phyloP scores from a whole-genome alignment of 2,888 invertebrate species.

The Eristalis intricaria region DNA sequence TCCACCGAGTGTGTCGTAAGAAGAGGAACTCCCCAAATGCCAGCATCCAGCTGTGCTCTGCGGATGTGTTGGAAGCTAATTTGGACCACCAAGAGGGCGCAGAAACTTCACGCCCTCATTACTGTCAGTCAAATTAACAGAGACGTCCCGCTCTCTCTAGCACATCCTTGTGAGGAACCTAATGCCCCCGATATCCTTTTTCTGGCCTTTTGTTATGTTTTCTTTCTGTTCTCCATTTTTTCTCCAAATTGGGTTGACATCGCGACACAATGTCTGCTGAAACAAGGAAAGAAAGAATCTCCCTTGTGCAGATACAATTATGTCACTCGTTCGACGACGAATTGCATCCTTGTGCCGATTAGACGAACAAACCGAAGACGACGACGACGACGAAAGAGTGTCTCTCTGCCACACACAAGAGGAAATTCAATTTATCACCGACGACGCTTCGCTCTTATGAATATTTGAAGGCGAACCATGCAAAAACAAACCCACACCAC shows the following conservation, averaged over 20 bases:
- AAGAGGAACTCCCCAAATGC: not conserved
- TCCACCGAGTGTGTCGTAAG: not conserved
- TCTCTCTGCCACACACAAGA: not conserved
- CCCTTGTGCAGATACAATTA: not conserved
- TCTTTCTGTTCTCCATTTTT: not conserved
- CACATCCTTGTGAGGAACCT: slow-evolving; percentile 48
- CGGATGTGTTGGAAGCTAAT: not conserved
- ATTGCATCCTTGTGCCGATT: not conserved
- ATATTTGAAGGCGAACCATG: slow-evolving; percentile 18
- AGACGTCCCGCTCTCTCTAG: not conserved
- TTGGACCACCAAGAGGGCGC: not conserved
- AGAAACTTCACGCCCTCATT: slow-evolving; percentile 22
- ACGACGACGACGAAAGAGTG: not conserved
- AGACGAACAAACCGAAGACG: not conserved
- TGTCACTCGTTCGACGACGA: not conserved
- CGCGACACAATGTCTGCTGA: slow-evolving; percentile 57
- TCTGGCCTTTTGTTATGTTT: slow-evolving; percentile 53
- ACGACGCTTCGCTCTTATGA: slow-evolving; percentile 60
- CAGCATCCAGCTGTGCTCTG: not conserved
- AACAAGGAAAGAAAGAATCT: not conserved
- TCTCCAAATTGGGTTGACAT: slow-evolving; percentile 60
- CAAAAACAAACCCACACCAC: not conserved
- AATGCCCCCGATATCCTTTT: slow-evolving; percentile 63
- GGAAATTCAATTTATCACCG: slow-evolving; percentile 61
- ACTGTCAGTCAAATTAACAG: not conserved